phyloP scores from a whole-genome alignment of 2,888 invertebrate genomes.

The Cistogaster globosa region DNA sequence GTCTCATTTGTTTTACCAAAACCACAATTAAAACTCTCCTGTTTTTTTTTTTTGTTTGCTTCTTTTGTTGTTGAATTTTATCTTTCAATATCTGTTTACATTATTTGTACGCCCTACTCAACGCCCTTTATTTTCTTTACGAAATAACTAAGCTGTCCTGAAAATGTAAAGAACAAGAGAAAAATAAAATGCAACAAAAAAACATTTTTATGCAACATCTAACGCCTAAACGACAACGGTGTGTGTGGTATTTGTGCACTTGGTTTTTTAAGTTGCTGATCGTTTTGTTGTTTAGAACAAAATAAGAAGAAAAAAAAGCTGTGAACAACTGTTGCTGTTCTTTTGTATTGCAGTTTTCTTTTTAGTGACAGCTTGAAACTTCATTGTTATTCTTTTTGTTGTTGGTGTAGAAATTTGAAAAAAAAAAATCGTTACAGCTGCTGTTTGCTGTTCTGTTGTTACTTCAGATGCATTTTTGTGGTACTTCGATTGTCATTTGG shows the following conservation, averaged over 20 bases:
- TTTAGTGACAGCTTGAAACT: constrained; percentile 68
- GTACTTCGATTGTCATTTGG: constrained; percentile 71
- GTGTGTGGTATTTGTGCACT: constrained; percentile 69
- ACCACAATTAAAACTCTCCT: constrained; percentile 24
- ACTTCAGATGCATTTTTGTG: constrained; percentile 66
- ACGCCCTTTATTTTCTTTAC: constrained; percentile 63
- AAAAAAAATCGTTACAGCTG: constrained; percentile 48
- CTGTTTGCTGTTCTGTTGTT: constrained; percentile 57
- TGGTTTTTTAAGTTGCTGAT: constrained; percentile 44
- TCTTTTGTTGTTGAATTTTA: constrained; percentile 9
- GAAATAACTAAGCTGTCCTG: constrained; percentile 33
- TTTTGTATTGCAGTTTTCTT: constrained; percentile 47
- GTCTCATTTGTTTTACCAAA: constrained; percentile 48
- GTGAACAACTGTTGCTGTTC: constrained; percentile 54
- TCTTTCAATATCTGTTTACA: constrained; percentile 31
- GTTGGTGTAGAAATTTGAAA: constrained; percentile 31
- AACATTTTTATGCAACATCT: constrained; percentile 46
- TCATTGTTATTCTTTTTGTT: constrained; percentile 65
- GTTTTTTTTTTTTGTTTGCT: background rate
- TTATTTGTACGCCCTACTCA: constrained; percentile 61
- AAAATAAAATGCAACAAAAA: constrained; percentile 5
- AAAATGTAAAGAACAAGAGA: background rate
- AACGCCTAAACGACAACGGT: constrained; percentile 65
- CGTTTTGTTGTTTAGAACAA: constrained; percentile 44
- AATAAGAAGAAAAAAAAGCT: background rate